A percentile compares a stretch with the other conserved stretches of the same genome.
Conservation (phyloP, 2,888 invertebrate species). For the Ephialtes manifestator region DNA sequence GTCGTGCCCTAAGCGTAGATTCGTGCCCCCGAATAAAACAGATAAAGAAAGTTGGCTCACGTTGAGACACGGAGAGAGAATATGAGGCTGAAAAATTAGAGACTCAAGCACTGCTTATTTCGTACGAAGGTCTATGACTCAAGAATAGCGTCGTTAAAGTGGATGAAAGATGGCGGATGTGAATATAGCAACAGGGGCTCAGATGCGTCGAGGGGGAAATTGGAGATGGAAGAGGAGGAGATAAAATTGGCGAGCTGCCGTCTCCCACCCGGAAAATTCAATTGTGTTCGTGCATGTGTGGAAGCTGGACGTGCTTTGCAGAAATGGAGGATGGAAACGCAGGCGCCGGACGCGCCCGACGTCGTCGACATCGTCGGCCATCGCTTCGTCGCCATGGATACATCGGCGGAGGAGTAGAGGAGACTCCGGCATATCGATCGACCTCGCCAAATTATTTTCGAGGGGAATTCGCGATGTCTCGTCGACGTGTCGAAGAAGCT, state of each 20-base stretch:
- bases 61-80: constrained; percentile 20
- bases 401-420: constrained; percentile 79
- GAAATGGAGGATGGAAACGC: constrained; percentile 71
- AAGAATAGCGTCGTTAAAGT: constrained; percentile 7
- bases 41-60: constrained; percentile 5
- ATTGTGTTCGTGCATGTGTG: constrained; percentile 18
- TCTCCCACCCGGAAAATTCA: constrained; percentile 42
- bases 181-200: background rate
- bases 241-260: constrained; percentile 26
- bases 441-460: constrained; percentile 55
- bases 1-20: constrained; percentile 73
- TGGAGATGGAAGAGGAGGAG: constrained; percentile 1
- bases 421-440: constrained; percentile 79
- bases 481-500: constrained; percentile 14
- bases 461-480: constrained; percentile 34
- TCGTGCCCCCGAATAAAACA: constrained; percentile 77
- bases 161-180: background rate
- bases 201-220: background rate
- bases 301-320: constrained; percentile 12
- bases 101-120: background rate
- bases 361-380: constrained; percentile 77
- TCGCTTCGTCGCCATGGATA: constrained; percentile 82
- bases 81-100: background rate
- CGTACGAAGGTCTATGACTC: background rate
- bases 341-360: constrained; percentile 75